Base-by-base conservation (phyloP, 2,113 vertebrate genomes). In the Psammodynastes pulverulentus region DNA sequence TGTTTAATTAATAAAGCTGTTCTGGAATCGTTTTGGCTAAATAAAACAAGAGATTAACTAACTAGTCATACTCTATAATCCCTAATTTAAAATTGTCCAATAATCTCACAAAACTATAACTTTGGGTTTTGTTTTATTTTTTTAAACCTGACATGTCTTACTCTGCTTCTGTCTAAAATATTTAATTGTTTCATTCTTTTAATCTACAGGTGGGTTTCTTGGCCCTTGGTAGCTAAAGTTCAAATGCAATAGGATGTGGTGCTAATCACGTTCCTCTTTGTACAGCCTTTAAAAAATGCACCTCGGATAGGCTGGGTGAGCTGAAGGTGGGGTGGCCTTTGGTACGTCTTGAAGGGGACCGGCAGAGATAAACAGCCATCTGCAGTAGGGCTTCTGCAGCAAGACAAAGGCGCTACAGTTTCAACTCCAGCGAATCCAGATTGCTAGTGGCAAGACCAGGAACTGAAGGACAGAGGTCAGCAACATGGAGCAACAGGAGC, bases 321-420 rank as follows among this genome's bases (percentile, higher is more conserved):
- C n/a, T 85, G 87, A 89, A 53, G 87, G 52, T 89, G 88, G 52
- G 46, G 91, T 89, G 46, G 91, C 89, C 88, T 89, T 89, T 89
- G 79, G 86, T 89, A 43, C 51, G 45, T 51, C 88, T 92, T 86
- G 58, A 62, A 88, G 88, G 86, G 56, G 91, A 89, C 87, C 62
- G 91, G 87, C 91, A 89, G 72, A 89, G 72, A 92, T 79, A 92
- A 89, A 54, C 91, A 84, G 13, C 87, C 91, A 92, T 62, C 91
- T 92, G 91, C 87, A 58, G 54, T 86, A 62, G n/a, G 49, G n/a
- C 79, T 92, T 92, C 88, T 53, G 23, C 88, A 79, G 85, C 79
- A 92, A 92, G 88, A 67, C 91, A 92, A 92, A 89, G 91, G 86
- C 53, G 23, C 88, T 58, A 89, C 88, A 89, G 91, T 92, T 89